Evolutionary conservation across 1,140 invertebrate species (phyloP), one percentile per base, ranked within the genome.

Genomic region (Macrotrachela quadricornifera): DNA sequence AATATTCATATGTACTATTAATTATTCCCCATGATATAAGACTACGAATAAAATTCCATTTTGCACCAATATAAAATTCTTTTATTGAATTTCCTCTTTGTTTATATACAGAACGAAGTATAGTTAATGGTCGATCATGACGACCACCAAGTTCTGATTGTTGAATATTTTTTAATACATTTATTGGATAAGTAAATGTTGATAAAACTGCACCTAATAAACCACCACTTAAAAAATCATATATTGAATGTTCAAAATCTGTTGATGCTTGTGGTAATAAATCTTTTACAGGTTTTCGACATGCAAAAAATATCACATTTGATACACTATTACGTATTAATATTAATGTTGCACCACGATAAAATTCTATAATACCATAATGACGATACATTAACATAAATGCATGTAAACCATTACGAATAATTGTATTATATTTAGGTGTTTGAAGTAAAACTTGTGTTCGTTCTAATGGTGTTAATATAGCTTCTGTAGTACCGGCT

Each of bases 21-120:
- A 94, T 91, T 48, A 97, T 82, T 53, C 92, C 92, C 92, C 92
- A 97, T 60, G 87, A 92, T 40, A 99, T 69, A 65, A 96, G 82
- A 21, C 88, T 84, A 59, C 92, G 74, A 17, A 82, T 83, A 63
- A 82, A 91, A 71, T 97, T 99, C 18, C 92, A 75, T 61, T 87
- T 80, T 46, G 87, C 84, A 10, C 92, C 92, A 57, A 83, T 79
- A 67, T 88, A 97, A 63, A 97, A 80, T 62, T 80, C 79, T 30
- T 71, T 73, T 46, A 91, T 68, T 51, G 78, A 85, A 44, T 77
- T 73, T 55, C 83, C 78, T 51, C 90, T 72, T 59, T 88, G 79
- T 1, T 74, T 67, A 62, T 85, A 83, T 36, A 96, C 75, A 8
- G 21, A 58, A 81, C 75, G 45, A 68, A 71, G 60, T 81, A 79